phyloP scores from a whole-genome alignment of 2,797 vertebrate species.

The Hozukius guyotensis region DNA sequence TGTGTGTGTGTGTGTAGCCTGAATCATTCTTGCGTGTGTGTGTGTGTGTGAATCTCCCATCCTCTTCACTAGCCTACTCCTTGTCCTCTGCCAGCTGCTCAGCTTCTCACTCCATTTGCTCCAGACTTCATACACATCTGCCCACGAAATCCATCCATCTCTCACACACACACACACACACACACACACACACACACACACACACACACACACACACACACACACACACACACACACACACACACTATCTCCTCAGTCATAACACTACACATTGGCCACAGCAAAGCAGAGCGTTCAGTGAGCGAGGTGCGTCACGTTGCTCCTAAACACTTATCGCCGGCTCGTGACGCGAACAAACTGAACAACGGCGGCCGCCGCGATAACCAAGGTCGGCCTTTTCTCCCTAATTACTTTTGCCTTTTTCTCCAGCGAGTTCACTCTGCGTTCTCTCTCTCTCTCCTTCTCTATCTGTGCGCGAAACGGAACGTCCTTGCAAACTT shows the following conservation, averaged over 20 bases:
- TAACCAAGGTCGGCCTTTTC: slow-evolving; percentile 47
- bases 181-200: neutral
- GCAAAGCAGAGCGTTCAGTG: slow-evolving; percentile 23
- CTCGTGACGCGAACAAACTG: slow-evolving; percentile 50
- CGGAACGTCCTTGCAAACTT: slow-evolving; percentile 81
- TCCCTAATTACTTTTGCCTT: slow-evolving; percentile 52
- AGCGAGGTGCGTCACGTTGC: slow-evolving; percentile 10
- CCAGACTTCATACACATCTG: slow-evolving; percentile 85
- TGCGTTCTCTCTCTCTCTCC: slow-evolving; percentile 12
- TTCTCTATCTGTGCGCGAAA: slow-evolving; percentile 35
- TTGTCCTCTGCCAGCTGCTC: slow-evolving; percentile 82
- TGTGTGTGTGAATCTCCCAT: slow-evolving; percentile 40
- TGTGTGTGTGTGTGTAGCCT: slow-evolving; percentile 15
- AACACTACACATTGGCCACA: slow-evolving; percentile 22
- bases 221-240: slow-evolving; percentile 1
- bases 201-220: neutral
- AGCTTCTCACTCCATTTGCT: slow-evolving; percentile 84
- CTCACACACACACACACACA: slow-evolving; percentile 6
- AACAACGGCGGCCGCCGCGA: slow-evolving; percentile 28
- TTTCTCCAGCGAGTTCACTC: slow-evolving; percentile 25
- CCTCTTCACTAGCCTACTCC: slow-evolving; percentile 64
- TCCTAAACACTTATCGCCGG: slow-evolving; percentile 42
- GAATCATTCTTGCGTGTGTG: slow-evolving; percentile 39
- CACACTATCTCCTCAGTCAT: neutral
- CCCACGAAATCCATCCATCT: slow-evolving; percentile 66